Conservation (phyloP, 2,888 invertebrate genomes). For the Cylindroiulus punctatus region DNA sequence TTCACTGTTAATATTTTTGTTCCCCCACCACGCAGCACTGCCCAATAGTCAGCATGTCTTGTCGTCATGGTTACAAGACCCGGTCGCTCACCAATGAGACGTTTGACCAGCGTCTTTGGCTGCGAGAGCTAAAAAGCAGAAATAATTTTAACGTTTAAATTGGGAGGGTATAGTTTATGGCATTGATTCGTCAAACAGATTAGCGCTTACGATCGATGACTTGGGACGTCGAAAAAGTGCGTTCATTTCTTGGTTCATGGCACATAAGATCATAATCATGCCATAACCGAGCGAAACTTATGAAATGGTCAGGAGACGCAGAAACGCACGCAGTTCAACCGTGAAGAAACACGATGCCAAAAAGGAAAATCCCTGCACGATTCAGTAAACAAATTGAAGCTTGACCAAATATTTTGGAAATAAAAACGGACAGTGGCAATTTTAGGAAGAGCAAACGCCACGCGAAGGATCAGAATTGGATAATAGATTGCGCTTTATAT, state of each 20-base stretch:
- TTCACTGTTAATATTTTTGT: too few relatives aligned
- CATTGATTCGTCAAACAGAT: conserved; percentile 32
- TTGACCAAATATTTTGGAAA: conserved; percentile 25
- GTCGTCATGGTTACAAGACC: not conserved
- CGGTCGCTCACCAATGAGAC: not conserved
- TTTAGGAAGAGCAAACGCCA: not conserved
- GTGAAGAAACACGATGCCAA: conserved; percentile 2
- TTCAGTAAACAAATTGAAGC: conserved; percentile 32
- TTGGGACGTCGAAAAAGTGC: conserved; percentile 25
- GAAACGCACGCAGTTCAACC: conserved; percentile 9
- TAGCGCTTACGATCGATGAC: not conserved
- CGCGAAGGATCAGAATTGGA: not conserved
- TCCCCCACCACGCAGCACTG: not conserved
- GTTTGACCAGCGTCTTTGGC: not conserved
- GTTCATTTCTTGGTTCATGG: conserved; percentile 32
- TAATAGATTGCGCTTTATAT: too few relatives aligned
- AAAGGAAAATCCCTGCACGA: not conserved
- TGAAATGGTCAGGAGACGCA: not conserved
- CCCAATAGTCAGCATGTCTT: not conserved
- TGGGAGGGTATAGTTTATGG: conserved; percentile 16
- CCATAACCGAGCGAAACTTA: conserved; percentile 25
- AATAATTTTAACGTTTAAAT: conserved; percentile 24
- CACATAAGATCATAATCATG: conserved; percentile 32
- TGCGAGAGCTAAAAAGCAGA: not conserved
- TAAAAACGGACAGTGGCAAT: not conserved